Percentiles rank a stretch among this genome's conserved stretches.
Conservation (phyloP, 2,113 vertebrate species). For the Syngnathus typhle region DNA sequence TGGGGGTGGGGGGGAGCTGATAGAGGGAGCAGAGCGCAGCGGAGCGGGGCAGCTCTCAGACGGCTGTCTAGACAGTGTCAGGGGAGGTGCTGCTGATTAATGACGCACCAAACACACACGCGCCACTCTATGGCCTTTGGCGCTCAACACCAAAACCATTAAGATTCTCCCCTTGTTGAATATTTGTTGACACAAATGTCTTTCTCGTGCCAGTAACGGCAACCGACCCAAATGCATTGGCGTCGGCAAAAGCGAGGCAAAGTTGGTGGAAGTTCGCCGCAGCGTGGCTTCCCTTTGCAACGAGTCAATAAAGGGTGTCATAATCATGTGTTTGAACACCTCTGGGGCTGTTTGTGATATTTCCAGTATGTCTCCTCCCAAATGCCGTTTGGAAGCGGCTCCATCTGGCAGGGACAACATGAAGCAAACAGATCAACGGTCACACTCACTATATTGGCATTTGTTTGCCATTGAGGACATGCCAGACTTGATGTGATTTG, state of each 20-base stretch:
- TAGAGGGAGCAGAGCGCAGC: slow-evolving; percentile 52
- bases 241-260: slow-evolving; percentile 1
- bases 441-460: slow-evolving; percentile 25
- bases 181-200: slow-evolving; percentile 6
- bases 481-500: slow-evolving; percentile 23
- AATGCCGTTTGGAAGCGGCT: background rate
- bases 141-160: slow-evolving; percentile 47
- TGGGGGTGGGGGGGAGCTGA: slow-evolving; percentile 26
- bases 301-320: background rate
- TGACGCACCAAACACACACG: slow-evolving; percentile 49
- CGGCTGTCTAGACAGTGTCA: slow-evolving; percentile 70
- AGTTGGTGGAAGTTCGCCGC: slow-evolving; percentile 2
- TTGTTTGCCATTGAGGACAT: slow-evolving; percentile 26
- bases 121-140: slow-evolving; percentile 17
- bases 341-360: slow-evolving; percentile 11
- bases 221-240: slow-evolving; percentile 3
- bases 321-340: background rate
- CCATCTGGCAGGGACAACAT: slow-evolving; percentile 27
- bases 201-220: slow-evolving; percentile 11
- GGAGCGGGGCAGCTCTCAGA: slow-evolving; percentile 64
- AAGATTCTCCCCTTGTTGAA: background rate
- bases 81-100: slow-evolving; percentile 69
- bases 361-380: slow-evolving; percentile 7
- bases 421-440: slow-evolving; percentile 32
- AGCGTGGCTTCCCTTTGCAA: background rate